Evolutionary conservation across 2,888 invertebrate species (phyloP).

Genomic region (Drosophila meridionalis): DNA sequence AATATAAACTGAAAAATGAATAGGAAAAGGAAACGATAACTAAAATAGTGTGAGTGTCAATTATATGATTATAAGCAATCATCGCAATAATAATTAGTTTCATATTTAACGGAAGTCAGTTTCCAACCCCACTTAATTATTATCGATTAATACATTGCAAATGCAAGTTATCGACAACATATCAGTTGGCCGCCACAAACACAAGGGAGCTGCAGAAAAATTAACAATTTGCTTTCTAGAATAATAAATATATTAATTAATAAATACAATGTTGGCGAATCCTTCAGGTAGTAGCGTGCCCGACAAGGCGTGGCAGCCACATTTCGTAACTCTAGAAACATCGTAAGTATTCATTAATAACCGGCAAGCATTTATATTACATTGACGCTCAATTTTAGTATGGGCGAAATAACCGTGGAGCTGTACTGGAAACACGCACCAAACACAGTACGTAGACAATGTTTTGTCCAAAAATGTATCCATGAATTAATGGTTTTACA

Average conservation of each 20-base stretch:
- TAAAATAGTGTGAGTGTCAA: not conserved
- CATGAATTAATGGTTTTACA: not conserved
- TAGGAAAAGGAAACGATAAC: too few species aligned
- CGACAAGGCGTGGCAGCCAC: slow-evolving; percentile 95
- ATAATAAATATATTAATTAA: not conserved
- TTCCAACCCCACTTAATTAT: not conserved
- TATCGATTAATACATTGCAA: slow-evolving; percentile 8
- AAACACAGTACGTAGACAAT: slow-evolving; percentile 87
- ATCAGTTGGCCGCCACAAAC: slow-evolving; percentile 27
- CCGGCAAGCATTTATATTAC: not conserved
- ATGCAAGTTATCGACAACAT: slow-evolving; percentile 1
- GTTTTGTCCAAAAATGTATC: accelerated
- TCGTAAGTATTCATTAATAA: slow-evolving; percentile 87
- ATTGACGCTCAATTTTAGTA: slow-evolving; percentile 86
- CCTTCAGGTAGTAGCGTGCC: slow-evolving; percentile 87
- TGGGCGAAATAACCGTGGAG: slow-evolving; percentile 96
- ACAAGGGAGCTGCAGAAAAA: not conserved
- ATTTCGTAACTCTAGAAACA: slow-evolving; percentile 92
- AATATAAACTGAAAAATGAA: too few species aligned
- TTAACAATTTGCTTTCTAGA: not conserved
- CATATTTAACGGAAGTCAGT: slow-evolving; percentile 1
- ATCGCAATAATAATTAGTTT: not conserved
- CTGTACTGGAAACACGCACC: slow-evolving; percentile 99
- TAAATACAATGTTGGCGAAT: slow-evolving; percentile 53
- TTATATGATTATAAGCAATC: not conserved